Evolutionary conservation across 2,797 vertebrate genomes (phyloP).

Genomic region (Sebastes hopkinsi): DNA sequence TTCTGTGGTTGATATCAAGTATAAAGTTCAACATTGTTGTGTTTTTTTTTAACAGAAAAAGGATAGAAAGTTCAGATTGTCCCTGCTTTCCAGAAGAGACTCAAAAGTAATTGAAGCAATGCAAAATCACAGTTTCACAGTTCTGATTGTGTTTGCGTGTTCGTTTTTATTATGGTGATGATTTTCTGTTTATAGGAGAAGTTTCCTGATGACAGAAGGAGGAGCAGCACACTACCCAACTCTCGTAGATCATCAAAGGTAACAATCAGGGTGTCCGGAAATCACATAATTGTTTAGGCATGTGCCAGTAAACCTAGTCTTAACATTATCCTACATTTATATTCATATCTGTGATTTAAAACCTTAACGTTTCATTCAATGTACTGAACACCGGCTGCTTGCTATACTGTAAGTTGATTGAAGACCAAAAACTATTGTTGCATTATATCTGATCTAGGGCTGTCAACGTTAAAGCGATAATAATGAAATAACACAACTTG

Average conservation of each 20-base stretch:
- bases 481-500: no score
- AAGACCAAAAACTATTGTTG: not conserved
- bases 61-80: slow-evolving; percentile 52
- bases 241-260: slow-evolving; percentile 53
- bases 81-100: slow-evolving; percentile 52
- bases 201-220: slow-evolving; percentile 35
- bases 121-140: not conserved
- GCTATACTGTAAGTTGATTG: not conserved
- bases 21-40: not conserved
- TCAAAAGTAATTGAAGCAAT: slow-evolving; percentile 68
- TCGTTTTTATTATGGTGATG: rapidly evolving
- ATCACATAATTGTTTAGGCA: not conserved
- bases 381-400: not conserved
- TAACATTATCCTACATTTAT: not conserved
- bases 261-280: not conserved
- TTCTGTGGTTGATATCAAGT: not conserved
- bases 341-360: not conserved
- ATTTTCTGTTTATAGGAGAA: slow-evolving; percentile 40
- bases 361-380: not conserved
- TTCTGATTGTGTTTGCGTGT: not conserved
- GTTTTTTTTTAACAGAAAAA: slow-evolving; percentile 65
- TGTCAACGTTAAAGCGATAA: not conserved
- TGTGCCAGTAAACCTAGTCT: not conserved
- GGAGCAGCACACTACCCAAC: slow-evolving; percentile 7
- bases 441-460: not conserved